Evolutionary conservation across 2,113 vertebrate genomes (phyloP).

Genomic region (Collichthys lucidus): DNA sequence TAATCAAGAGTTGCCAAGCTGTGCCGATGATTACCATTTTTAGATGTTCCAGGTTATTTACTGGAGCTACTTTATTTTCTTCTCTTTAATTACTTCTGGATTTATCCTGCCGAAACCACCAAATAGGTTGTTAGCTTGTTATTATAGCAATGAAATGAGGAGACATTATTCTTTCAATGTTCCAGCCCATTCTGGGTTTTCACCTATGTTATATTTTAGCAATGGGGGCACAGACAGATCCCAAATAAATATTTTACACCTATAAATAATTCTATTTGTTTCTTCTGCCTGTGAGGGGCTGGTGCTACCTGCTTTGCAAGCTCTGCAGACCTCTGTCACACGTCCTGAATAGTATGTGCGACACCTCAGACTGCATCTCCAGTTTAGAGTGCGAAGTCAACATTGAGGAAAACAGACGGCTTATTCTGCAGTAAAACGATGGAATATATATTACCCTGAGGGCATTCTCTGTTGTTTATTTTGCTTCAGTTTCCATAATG

Average conservation of each 20-base stretch:
- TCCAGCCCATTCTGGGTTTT: constrained; percentile 30
- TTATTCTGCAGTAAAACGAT: constrained; percentile 55
- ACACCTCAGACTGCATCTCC: constrained; percentile 52
- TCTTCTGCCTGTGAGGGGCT: constrained; percentile 40
- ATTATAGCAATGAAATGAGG: constrained; percentile 37
- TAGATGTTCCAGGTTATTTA: background rate
- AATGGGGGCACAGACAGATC: constrained; percentile 59
- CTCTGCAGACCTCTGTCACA: constrained; percentile 65
- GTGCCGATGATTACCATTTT: background rate
- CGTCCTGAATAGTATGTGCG: constrained; percentile 46
- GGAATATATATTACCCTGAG: constrained; percentile 56
- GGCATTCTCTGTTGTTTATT: constrained; percentile 47
- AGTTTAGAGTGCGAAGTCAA: constrained; percentile 60
- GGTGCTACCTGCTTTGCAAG: constrained; percentile 65
- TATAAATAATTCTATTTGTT: constrained; percentile 83
- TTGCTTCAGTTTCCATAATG: constrained; percentile 65
- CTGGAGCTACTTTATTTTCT: constrained; percentile 3
- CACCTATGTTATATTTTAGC: constrained; percentile 66
- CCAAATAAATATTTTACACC: constrained; percentile 81
- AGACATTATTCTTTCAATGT: constrained; percentile 52
- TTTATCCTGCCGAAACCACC: constrained; percentile 8
- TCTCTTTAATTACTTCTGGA: constrained; percentile 33
- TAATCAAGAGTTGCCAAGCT: background rate
- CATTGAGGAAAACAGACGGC: constrained; percentile 42
- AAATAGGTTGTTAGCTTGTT: constrained; percentile 17